Evolutionary conservation across 2,797 vertebrate species (phyloP), one percentile per base, ranked within the genome.

Genomic region (Champsocephalus esox): DNA sequence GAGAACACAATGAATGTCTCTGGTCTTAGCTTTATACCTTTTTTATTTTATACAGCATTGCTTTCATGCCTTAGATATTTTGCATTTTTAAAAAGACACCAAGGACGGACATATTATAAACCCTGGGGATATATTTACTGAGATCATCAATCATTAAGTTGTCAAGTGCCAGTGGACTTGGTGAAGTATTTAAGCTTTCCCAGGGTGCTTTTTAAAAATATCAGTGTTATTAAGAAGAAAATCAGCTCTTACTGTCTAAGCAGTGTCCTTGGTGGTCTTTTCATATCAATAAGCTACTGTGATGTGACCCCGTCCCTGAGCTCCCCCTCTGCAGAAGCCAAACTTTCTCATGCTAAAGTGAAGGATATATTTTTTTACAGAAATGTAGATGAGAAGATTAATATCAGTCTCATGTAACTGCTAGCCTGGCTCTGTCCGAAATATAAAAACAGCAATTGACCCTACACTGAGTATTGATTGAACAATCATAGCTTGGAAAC

Each of bases 21-120:
- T 90, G 91, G 76, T 92, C 66, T 89, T 86, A 92, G 91, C 93
- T 94, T 94, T 94, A 92, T 76, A 75, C 19, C 12, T 79, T 46
- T 45, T 70, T 70, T 75, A 74, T 84, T 72, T 54, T 67, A 73
- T 55, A 89, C 61, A 12, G 68, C 3, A 16, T 81, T 74, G 80
- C 87, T 91, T 87, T 86, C 48, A 43, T 77, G 85, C 87, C 89
- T 88, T 91, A 89, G 84, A 82, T 79, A 73, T 81, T 91, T 83
- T 81, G 84, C 73, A 69, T 77, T 84, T 85, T 79, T 45, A 67
- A 82, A 89, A 90, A 72, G 52, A 78, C 89, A 90, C 82, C 88
- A 87, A 91, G 89, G 88, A 90, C 86, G 67, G 54, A 88, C 84
- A 70, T 55, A 12, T 66, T 52, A 73, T 9, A 74, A 67, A 61